Evolutionary conservation across 1,140 invertebrate species (phyloP), one percentile per base, ranked within the genome.

Genomic region (Sycophaga agraensis): DNA sequence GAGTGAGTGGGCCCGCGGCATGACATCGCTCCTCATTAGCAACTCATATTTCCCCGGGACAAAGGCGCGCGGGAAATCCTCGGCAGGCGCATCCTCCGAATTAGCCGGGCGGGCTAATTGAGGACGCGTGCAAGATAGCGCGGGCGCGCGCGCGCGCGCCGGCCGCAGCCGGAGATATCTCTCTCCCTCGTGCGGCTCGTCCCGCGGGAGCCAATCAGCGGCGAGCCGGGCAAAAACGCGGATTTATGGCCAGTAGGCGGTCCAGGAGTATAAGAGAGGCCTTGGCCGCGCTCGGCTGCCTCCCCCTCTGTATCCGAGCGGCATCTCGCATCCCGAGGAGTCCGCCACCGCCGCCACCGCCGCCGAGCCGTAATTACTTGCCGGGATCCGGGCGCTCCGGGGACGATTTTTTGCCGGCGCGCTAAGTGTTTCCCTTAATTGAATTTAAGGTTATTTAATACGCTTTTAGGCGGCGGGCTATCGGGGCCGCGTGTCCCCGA

Each of bases 381-480:
- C 68, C 68, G 63, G 72, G 66, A 66, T 72, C 65, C 64, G 65
- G 64, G 62, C 59, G 67, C 64, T 59, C 59, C 62, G 35, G 61
- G 31, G 53, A 69, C 64, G 67, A 70, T 69, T 73, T 77, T 76
- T 72, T 68, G 64, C 64, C 61, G 57, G 58, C 54, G 54, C 39
- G 66, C 70, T 71, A 72, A 74, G 72, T 71, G 73, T 69, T 66
- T 69, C 67, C 65, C 66, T 71, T 80, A 78, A 80, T 80, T 79
- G 75, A 80, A 80, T 79, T 78, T 77, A 75, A 76, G 69, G 66
- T 77, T 76, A 74, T 78, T 78, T 75, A 77, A 78, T 76, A 72
- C 67, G 73, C 73, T 75, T 75, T 75, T 71, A 50, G 46, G 17
- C 12, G n/a, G n/a, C 22, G 16, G 17, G 37, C 35, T 59, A 50